phyloP scores from a whole-genome alignment of 2,888 invertebrate species.

The Ectobius pallidus region DNA sequence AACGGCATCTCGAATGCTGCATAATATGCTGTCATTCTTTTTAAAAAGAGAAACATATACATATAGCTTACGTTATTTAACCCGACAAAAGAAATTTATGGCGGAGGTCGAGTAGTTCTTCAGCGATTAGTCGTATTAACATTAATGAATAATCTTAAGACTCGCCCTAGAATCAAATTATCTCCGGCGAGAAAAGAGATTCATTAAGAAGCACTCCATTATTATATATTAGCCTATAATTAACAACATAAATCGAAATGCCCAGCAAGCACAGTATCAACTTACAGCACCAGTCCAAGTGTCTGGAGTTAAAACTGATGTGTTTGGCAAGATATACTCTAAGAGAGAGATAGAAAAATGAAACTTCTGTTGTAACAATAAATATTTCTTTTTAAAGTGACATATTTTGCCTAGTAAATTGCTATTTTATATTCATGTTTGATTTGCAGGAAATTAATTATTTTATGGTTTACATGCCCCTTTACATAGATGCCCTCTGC shows the following conservation, averaged over 20 bases:
- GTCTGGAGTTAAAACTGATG: background rate
- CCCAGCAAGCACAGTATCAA: background rate
- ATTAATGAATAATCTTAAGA: conserved; percentile 23
- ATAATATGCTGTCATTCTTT: no score
- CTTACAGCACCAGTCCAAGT: background rate
- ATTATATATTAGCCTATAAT: conserved; percentile 22
- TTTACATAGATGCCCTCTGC: no score
- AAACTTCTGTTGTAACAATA: no score
- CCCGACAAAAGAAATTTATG: conserved; percentile 25
- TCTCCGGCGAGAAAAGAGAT: conserved; percentile 12
- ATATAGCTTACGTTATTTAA: background rate
- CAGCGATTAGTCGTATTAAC: conserved; percentile 2
- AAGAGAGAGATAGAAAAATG: no score
- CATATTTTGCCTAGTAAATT: no score
- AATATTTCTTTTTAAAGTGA: no score
- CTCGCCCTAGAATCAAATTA: conserved; percentile 28
- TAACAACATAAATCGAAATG: conserved; percentile 21
- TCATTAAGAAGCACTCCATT: conserved; percentile 20
- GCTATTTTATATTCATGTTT: no score
- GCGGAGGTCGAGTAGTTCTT: background rate
- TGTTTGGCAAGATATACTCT: background rate
- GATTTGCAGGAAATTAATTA: no score
- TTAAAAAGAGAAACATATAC: background rate
- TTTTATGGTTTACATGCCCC: no score
- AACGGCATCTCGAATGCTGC: no score